Percentiles rank a stretch among this genome's conserved stretches.
Evolutionary conservation across 2,888 invertebrate genomes (phyloP).

Genomic region (Epinotia brunnichana): DNA sequence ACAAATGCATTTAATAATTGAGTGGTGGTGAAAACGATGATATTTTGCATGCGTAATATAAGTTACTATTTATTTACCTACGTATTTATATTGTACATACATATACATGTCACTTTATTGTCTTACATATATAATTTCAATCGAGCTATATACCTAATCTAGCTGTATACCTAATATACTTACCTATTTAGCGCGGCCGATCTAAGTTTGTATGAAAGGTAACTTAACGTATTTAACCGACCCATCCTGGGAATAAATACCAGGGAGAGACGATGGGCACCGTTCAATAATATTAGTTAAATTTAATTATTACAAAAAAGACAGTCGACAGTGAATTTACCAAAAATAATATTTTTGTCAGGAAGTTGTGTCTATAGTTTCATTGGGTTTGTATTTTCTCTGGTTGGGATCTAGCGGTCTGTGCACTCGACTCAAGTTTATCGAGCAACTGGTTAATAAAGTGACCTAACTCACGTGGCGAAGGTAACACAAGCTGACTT

Average conservation of each 20-base stretch:
- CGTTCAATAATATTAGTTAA: too few relatives aligned
- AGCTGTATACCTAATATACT: too few relatives aligned
- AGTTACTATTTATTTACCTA: conserved; percentile 22
- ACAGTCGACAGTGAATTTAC: too few relatives aligned
- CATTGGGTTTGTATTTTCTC: background rate
- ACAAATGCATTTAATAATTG: conserved; percentile 31
- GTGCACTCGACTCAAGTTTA: background rate
- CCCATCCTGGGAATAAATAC: too few relatives aligned
- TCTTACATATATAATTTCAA: background rate
- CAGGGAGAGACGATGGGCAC: too few relatives aligned
- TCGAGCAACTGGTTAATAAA: background rate
- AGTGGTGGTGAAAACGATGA: conserved; percentile 19
- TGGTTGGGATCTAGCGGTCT: background rate
- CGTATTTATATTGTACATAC: conserved; percentile 29
- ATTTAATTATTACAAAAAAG: too few relatives aligned
- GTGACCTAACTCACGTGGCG: background rate
- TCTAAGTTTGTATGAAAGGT: background rate
- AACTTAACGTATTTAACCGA: too few relatives aligned
- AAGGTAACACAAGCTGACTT: conserved; percentile 23
- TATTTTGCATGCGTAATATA: conserved; percentile 29
- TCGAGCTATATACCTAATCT: too few relatives aligned
- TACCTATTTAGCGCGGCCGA: background rate
- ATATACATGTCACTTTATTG: conserved; percentile 13
- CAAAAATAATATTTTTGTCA: too few relatives aligned
- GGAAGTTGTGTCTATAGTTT: too few relatives aligned